Percentiles rank a stretch among this genome's conserved stretches.
phyloP scores from a whole-genome alignment of 2,113 vertebrate species.

The Microcebus tavaratra region DNA sequence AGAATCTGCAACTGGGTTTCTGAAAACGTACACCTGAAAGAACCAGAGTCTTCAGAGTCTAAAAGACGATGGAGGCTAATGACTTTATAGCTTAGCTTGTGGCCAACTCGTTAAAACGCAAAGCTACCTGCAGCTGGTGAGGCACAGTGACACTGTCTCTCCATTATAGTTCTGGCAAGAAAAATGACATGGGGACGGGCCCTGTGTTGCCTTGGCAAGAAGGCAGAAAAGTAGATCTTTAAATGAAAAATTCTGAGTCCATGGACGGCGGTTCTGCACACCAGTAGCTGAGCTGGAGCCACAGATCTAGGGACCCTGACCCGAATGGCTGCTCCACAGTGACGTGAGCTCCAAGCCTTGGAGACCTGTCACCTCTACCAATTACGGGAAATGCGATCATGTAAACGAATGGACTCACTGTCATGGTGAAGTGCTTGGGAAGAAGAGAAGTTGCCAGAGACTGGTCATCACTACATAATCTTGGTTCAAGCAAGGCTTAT shows the following conservation, averaged over 20 bases:
- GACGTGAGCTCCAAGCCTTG: neutral
- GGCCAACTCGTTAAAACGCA: neutral
- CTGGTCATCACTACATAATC: neutral
- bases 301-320: constrained; percentile 27
- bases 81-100: neutral
- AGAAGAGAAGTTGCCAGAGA: constrained; percentile 57
- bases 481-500: constrained; percentile 45
- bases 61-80: neutral
- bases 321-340: neutral
- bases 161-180: neutral
- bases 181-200: neutral
- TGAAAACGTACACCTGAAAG: neutral
- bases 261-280: neutral
- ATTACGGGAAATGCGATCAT: constrained; percentile 56
- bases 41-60: neutral
- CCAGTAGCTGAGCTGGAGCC: constrained; percentile 35
- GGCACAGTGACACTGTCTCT: neutral
- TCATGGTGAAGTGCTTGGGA: constrained; percentile 56
- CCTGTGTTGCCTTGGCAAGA: neutral
- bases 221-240: neutral
- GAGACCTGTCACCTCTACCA: constrained; percentile 56
- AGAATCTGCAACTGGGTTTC: neutral
- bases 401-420: constrained; percentile 64
- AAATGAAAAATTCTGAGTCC: neutral
- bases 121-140: neutral